Evolutionary conservation across 2,113 vertebrate species (phyloP), one percentile per base, ranked within the genome.

Genomic region (Leptocoma aspasia): DNA sequence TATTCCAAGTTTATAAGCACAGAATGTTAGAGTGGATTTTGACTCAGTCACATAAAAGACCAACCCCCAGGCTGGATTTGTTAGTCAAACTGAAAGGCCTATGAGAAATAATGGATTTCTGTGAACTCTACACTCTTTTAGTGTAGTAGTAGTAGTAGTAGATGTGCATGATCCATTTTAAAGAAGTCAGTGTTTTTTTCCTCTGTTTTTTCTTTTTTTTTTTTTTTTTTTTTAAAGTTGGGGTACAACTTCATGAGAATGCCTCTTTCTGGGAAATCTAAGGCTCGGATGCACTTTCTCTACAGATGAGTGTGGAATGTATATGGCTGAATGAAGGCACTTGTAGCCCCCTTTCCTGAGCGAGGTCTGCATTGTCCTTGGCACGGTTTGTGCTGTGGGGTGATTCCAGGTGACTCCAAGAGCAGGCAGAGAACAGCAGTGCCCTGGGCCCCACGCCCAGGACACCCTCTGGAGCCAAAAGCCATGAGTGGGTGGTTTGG

Each of bases 401-500:
- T 37, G 17, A 22, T 30, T 42, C 9, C 35, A 63, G 30, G 24
- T 31, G 35, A n/a, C 42, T 10, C 37, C 39, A 90, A 47, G 28
- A 56, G 26, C 23, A 80, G 70, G 54, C 20, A 73, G 54, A 72
- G 31, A 80, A 27, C 41, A 69, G 27, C 30, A 44, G 23, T 63
- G 26, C 13, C 54, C 21, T 35, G 44, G 44, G 49, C 7, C 20
- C 15, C 1, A 3, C 11, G 82, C n/a, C 66, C 66, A 76, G 66
- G 65, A 42, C 27, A 19, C 1, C 0, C 1, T 31, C 20, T 28
- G 42, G 10, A 45, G 21, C 27, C 54, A 65, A 85, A 65, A 31
- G 24, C 24, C 3, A 0, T 0, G 0, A 72, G 5, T 59, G 33
- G 22, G 33, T 81, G 77, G 21, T 47, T 79, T 75, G 35, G 35